phyloP scores from a whole-genome alignment of 2,888 invertebrate species.

The Coelopa pilipes region DNA sequence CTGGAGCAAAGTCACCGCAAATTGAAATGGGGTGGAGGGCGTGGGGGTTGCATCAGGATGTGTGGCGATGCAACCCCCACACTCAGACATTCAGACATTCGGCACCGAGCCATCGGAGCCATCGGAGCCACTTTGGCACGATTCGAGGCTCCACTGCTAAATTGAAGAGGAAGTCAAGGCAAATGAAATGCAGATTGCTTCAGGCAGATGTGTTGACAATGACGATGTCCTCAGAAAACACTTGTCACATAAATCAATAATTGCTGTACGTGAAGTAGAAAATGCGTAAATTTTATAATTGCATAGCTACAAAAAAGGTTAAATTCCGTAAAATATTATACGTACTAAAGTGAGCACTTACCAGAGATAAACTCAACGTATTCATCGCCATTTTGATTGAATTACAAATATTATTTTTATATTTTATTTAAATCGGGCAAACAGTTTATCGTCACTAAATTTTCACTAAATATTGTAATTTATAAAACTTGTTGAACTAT shows the following conservation, averaged over 20 bases:
- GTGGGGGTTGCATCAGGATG: neutral
- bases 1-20: too few relatives aligned
- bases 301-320: neutral
- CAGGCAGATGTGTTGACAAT: neutral
- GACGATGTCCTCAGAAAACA: neutral
- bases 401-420: neutral
- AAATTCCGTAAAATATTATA: neutral
- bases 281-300: neutral
- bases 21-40: neutral
- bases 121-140: conserved; percentile 23
- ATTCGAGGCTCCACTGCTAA: neutral
- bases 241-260: neutral
- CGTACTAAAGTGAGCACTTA: neutral
- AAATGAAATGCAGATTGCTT: neutral
- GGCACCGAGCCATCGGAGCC: neutral
- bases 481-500: neutral
- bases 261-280: neutral
- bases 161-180: conserved; percentile 7
- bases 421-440: neutral
- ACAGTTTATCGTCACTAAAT: neutral
- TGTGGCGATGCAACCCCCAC: too few relatives aligned
- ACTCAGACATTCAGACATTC: too few relatives aligned
- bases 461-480: neutral
- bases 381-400: conserved; percentile 20
- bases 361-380: conserved; percentile 15